Evolutionary conservation across 2,113 vertebrate genomes (phyloP).

Genomic region (Protomyctophum bolini): DNA sequence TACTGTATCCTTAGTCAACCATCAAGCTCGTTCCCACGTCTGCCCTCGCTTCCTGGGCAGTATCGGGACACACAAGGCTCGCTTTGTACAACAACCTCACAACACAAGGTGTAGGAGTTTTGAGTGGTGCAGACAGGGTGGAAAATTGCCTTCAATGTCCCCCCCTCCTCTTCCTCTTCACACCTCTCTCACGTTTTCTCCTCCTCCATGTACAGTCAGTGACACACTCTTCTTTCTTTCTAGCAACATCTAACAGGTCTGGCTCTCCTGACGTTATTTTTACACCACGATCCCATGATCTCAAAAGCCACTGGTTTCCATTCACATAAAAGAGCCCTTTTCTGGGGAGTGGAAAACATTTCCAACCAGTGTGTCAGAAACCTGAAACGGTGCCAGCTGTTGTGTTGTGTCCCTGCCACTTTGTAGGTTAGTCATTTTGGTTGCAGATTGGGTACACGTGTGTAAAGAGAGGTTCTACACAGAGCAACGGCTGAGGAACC

Average conservation of each 20-base stretch:
- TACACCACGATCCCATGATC: slow-evolving; percentile 33
- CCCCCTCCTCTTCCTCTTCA: slow-evolving; percentile 31
- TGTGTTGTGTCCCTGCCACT: slow-evolving; percentile 43
- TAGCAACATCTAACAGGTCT: slow-evolving; percentile 43
- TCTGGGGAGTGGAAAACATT: slow-evolving; percentile 44
- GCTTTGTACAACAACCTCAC: slow-evolving; percentile 61
- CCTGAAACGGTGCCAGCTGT: slow-evolving; percentile 39
- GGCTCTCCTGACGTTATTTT: slow-evolving; percentile 50
- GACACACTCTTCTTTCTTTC: slow-evolving; percentile 37
- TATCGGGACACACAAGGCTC: slow-evolving; percentile 50
- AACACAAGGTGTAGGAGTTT: slow-evolving; percentile 57
- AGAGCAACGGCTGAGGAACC: neutral
- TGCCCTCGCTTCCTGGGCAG: slow-evolving; percentile 50
- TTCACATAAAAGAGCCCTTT: slow-evolving; percentile 56
- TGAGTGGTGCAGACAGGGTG: slow-evolving; percentile 52
- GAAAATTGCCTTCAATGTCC: slow-evolving; percentile 68
- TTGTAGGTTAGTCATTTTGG: slow-evolving; percentile 24
- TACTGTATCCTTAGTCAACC: slow-evolving; percentile 58
- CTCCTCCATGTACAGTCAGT: slow-evolving; percentile 43
- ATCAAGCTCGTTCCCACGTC: slow-evolving; percentile 49
- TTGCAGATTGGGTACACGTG: slow-evolving; percentile 17
- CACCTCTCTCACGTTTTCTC: slow-evolving; percentile 43
- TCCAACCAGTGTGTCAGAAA: slow-evolving; percentile 14
- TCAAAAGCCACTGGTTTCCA: slow-evolving; percentile 48
- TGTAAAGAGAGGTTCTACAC: slow-evolving; percentile 29